Evolutionary conservation across 2,888 invertebrate species (phyloP).

Genomic region (Xanthia icteritia): DNA sequence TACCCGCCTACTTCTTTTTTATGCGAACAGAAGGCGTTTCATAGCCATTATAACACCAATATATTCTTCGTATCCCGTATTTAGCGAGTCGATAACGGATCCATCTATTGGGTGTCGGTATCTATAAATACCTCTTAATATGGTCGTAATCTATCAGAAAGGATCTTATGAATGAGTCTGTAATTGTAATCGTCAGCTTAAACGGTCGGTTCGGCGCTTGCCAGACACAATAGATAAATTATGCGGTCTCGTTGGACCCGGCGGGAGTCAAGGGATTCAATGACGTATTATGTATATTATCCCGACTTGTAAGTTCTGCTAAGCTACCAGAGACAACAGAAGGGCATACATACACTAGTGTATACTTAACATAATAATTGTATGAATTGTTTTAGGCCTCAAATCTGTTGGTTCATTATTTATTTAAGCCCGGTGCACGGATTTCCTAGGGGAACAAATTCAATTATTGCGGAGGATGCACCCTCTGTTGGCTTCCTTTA

Average conservation of each 20-base stretch:
- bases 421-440: conserved; percentile 55
- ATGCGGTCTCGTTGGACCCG: conserved; percentile 64
- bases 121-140: conserved; percentile 42
- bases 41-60: neutral
- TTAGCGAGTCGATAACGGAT: conserved; percentile 9
- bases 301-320: conserved; percentile 57
- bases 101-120: conserved; percentile 32
- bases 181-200: conserved; percentile 66
- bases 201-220: conserved; percentile 55
- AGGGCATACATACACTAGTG: conserved; percentile 28
- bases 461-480: conserved; percentile 61
- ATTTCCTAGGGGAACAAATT: conserved; percentile 62
- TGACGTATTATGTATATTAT: conserved; percentile 67
- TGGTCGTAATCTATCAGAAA: conserved; percentile 49
- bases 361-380: conserved; percentile 22
- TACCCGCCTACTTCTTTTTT: conserved; percentile 31
- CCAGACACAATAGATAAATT: conserved; percentile 68
- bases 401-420: conserved; percentile 45
- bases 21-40: conserved; percentile 12
- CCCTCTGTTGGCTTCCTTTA: conserved; percentile 46
- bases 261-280: conserved; percentile 66
- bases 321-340: conserved; percentile 53
- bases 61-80: neutral
- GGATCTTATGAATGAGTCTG: conserved; percentile 57
- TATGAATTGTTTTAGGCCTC: conserved; percentile 35